Percentiles rank a stretch among this genome's conserved stretches.
Evolutionary conservation across 2,888 invertebrate species (phyloP).

Genomic region (Limnephilus lunatus): DNA sequence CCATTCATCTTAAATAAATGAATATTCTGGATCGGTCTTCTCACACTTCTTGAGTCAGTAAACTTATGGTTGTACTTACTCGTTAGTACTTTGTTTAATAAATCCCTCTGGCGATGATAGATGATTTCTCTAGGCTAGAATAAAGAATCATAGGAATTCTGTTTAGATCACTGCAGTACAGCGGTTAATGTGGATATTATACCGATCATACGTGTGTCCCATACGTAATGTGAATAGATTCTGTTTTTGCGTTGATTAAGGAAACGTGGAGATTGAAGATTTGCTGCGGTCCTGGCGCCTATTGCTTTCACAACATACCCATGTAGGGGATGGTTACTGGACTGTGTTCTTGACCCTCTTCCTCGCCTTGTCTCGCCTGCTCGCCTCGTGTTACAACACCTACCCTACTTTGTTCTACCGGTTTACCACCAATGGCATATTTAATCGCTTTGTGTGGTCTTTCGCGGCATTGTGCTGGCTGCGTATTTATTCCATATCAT

Average conservation of each 20-base stretch:
- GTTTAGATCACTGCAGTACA: not conserved
- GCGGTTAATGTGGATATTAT: not conserved
- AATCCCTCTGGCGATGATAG: not conserved
- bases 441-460: conserved; percentile 58
- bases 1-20: not conserved
- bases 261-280: conserved; percentile 24
- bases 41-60: not conserved
- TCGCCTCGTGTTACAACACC: conserved; percentile 56
- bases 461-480: conserved; percentile 1
- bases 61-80: not conserved
- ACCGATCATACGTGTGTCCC: not conserved
- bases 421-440: conserved; percentile 54
- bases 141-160: not conserved
- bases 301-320: conserved; percentile 61
- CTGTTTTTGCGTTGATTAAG: not conserved
- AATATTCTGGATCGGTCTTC: not conserved
- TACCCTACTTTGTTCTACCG: conserved; percentile 63
- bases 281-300: conserved; percentile 57
- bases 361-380: conserved; percentile 42
- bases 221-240: not conserved
- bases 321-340: conserved; percentile 57
- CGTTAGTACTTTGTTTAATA: not conserved
- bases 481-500: not conserved
- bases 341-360: conserved; percentile 60
- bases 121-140: not conserved